Percentiles rank a stretch among this genome's conserved stretches.
Conservation (phyloP, 2,888 invertebrate species). For the Drosophila fungiperda region DNA sequence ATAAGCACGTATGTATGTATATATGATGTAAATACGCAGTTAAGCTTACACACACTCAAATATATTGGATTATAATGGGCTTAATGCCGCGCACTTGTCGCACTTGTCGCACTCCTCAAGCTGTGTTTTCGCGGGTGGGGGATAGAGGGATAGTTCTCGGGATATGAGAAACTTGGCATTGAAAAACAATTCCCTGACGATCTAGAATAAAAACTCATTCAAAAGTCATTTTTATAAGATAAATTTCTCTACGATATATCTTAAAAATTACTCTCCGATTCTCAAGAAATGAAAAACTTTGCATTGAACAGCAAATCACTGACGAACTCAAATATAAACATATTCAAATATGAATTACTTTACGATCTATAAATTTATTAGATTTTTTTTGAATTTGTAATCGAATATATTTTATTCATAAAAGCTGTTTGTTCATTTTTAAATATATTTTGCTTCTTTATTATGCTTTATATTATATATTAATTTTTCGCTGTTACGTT, state of each 20-base stretch:
- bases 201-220: not conserved
- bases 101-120: not conserved
- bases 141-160: not conserved
- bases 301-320: too few relatives aligned
- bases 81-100: conserved; percentile 12
- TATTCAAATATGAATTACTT: too few relatives aligned
- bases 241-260: not conserved
- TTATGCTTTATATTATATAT: not conserved
- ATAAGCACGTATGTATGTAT: not conserved
- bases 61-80: conserved; percentile 13
- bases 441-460: not conserved
- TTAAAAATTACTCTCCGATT: too few relatives aligned
- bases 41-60: not conserved
- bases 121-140: too few relatives aligned
- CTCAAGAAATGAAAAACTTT: not conserved
- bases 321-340: not conserved
- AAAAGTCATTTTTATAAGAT: not conserved
- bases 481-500: not conserved
- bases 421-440: not conserved
- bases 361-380: too few relatives aligned
- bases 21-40: not conserved
- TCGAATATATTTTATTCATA: not conserved
- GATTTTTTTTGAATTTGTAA: not conserved
- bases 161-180: not conserved
- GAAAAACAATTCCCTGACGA: too few relatives aligned